These are phyloP conservation scores for Saccostrea echinata DNA, from an alignment of 1,140 invertebrate genomes.

Conservation along the genomic window DNA sequence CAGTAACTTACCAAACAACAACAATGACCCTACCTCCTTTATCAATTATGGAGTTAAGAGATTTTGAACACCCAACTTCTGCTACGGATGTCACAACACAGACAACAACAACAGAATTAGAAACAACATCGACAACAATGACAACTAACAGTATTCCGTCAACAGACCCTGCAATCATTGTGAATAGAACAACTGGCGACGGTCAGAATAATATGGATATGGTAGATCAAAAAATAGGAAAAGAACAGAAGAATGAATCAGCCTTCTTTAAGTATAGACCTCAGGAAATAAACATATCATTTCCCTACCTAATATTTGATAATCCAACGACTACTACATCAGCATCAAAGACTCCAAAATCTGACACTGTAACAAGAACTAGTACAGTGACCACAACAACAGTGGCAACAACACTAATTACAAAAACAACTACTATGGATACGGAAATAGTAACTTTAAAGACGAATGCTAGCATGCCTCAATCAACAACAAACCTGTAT, in stretches of 20 bases:
- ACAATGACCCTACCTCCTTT: not conserved
- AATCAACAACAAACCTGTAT: not conserved
- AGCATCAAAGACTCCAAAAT: not conserved
- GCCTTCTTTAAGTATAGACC: constrained; percentile 20
- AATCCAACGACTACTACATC: not conserved
- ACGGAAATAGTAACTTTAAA: not conserved
- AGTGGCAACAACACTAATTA: not conserved
- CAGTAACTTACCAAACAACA: not conserved
- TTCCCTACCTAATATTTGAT: not conserved
- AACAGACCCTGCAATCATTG: not conserved
- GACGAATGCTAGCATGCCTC: not conserved
- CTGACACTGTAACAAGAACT: not conserved
- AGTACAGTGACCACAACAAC: not conserved
- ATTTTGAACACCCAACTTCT: not conserved
- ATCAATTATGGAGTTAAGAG: not conserved
- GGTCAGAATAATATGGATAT: not conserved
- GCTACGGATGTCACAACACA: not conserved
- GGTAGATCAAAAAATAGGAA: constrained; percentile 8
- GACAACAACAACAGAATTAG: not conserved
- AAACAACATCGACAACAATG: not conserved
- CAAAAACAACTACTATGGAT: not conserved
- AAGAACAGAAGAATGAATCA: not conserved
- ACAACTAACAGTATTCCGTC: not conserved
- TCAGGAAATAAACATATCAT: not conserved
- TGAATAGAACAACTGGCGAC: not conserved